Percentiles rank a stretch among this genome's conserved stretches.
Evolutionary conservation across 2,797 vertebrate genomes (phyloP).

Genomic region (Amazona finschi): DNA sequence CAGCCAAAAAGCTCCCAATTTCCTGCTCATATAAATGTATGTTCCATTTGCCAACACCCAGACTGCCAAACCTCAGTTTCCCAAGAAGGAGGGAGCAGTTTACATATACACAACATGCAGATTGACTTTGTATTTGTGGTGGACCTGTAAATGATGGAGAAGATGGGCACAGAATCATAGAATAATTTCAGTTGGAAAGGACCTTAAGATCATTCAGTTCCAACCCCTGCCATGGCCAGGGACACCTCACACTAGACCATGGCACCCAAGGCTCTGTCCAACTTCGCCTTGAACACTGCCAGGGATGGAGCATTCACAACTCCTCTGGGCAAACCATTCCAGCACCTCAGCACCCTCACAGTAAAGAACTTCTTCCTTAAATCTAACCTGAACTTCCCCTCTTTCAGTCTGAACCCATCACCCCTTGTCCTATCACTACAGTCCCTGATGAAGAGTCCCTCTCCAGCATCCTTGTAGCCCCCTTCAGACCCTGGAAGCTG

Average conservation of each 20-base stretch:
- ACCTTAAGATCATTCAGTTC: background rate
- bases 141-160: background rate
- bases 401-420: background rate
- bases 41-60: background rate
- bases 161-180: background rate
- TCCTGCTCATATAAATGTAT: background rate
- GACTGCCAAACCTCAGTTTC: background rate
- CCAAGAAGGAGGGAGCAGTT: background rate
- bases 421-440: background rate
- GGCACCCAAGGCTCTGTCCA: background rate
- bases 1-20: background rate
- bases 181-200: background rate
- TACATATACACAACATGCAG: background rate
- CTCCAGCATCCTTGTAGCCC: background rate
- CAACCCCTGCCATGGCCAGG: background rate
- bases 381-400: background rate
- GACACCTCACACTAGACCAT: background rate
- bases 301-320: background rate
- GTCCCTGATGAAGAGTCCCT: background rate
- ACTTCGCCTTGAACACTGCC: background rate
- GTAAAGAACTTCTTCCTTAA: background rate
- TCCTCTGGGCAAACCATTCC: background rate
- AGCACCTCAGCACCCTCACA: background rate
- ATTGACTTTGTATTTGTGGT: background rate
- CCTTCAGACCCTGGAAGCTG: background rate